Evolutionary conservation across 2,888 invertebrate species (phyloP), one percentile per base, ranked within the genome.

Genomic region (Pheosia gnoma): DNA sequence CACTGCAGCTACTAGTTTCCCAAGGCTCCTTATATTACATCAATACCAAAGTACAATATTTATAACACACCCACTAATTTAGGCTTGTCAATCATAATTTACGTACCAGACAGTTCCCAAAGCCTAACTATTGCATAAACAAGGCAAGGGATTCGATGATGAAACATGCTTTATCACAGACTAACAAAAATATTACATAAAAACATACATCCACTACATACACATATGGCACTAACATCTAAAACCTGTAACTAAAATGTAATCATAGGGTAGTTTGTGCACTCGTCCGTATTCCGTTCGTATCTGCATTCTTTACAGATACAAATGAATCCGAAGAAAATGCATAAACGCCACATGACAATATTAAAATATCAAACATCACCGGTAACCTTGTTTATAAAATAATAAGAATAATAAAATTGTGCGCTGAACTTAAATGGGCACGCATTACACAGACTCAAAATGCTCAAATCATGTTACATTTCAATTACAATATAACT

Each of bases 401-500:
- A 56, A 37, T 54, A 60, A 63, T 66, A 62, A 65, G 53, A 58
- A 54, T 56, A 58, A 62, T 57, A 13, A 49, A 58, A 57, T 55
- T 57, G 61, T 49, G 60, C 25, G 53, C 7, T 13, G 57, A 51
- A 55, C 59, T 58, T 43, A 63, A 37, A 9, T 52, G 25, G 49
- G 43, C 10, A 7, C 13, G 4, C 38, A 39, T 52, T 58, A 51
- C 55, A 58, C 63, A 63, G 67, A 74, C 63, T 65, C 62, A 61
- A 68, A 63, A 70, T 61, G 67, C 73, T 71, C 65, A 71, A 80
- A 77, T 76, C 80, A 81, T 85, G 93, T 92, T 92, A 93, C 93
- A 92, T 93, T 93, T 92, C 93, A 86, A 89, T 92, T 75, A 91
- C 93, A 93, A 92, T 93, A 92, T 89, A 90, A 87, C 81, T 81